Percentiles rank a stretch among this genome's conserved stretches.
phyloP scores from a whole-genome alignment of 1,140 invertebrate species.

The Pseudomyrmex sp. region DNA sequence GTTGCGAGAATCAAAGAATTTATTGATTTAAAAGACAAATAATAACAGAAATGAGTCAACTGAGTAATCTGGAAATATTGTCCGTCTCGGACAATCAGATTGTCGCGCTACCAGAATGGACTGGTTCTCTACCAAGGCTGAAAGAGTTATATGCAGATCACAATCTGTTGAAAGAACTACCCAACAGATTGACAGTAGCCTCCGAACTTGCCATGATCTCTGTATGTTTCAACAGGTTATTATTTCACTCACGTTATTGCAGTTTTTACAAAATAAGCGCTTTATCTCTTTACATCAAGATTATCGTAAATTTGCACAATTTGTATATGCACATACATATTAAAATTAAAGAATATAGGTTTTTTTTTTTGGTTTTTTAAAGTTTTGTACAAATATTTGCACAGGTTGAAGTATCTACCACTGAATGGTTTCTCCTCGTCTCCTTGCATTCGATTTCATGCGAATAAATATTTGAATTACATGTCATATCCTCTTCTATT shows the following conservation, averaged over 20 bases:
- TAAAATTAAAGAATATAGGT: too few species aligned
- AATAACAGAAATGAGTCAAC: constrained; percentile 71
- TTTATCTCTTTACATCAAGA: constrained; percentile 7
- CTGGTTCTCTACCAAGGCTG: constrained; percentile 76
- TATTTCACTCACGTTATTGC: constrained; percentile 19
- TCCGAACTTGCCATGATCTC: constrained; percentile 75
- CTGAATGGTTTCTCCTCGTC: constrained; percentile 79
- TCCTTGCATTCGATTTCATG: constrained; percentile 76
- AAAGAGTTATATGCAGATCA: constrained; percentile 76
- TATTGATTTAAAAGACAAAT: constrained; percentile 34
- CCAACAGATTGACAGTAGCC: constrained; percentile 78
- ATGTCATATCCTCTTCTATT: constrained; percentile 77
- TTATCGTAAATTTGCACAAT: too few species aligned
- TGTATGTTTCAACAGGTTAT: constrained; percentile 78
- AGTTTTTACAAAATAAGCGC: background rate
- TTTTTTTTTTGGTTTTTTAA: too few species aligned
- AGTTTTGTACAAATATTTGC: constrained; percentile 37
- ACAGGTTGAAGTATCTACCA: constrained; percentile 78
- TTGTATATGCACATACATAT: too few species aligned
- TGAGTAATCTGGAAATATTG: constrained; percentile 74
- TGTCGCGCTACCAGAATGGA: constrained; percentile 77
- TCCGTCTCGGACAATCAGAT: constrained; percentile 77
- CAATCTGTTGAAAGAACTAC: constrained; percentile 78
- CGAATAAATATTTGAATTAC: constrained; percentile 78
- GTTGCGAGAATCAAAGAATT: background rate